Conservation (phyloP, 2,113 vertebrate genomes). For the Lutjanus erythropterus region DNA sequence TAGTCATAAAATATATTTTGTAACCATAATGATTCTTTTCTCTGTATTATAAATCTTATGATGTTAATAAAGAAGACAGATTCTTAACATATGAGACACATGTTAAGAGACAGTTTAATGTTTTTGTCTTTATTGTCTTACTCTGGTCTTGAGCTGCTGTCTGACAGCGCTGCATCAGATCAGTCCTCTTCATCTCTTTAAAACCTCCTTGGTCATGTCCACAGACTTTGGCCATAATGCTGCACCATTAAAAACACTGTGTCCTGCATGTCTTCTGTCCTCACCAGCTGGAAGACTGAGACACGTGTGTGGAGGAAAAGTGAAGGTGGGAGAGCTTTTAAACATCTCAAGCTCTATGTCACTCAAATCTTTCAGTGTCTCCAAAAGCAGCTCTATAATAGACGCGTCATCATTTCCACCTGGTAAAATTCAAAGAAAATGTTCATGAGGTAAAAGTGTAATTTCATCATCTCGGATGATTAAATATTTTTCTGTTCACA, state of each 20-base stretch:
- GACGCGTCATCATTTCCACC: neutral
- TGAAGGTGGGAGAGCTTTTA: accelerated
- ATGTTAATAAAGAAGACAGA: neutral
- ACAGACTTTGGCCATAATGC: neutral
- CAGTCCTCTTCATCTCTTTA: neutral
- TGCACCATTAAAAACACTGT: conserved; percentile 3
- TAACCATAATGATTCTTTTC: neutral
- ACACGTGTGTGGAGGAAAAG: accelerated
- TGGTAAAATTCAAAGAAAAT: neutral
- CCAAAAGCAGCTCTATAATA: conserved; percentile 14
- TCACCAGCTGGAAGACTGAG: too few species aligned
- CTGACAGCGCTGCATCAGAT: conserved; percentile 8
- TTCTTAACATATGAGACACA: neutral
- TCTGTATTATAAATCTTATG: neutral
- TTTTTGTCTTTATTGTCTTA: conserved; percentile 11
- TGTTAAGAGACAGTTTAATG: neutral
- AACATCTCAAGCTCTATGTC: neutral
- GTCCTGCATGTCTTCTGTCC: neutral
- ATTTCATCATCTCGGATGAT: neutral
- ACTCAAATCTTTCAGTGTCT: neutral
- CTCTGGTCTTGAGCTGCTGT: neutral
- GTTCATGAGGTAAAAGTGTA: neutral
- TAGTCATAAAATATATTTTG: neutral
- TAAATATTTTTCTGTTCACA: neutral
- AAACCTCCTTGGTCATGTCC: neutral